Evolutionary conservation across 2,888 invertebrate genomes (phyloP).

Genomic region (Alviniconcha strummeri): DNA sequence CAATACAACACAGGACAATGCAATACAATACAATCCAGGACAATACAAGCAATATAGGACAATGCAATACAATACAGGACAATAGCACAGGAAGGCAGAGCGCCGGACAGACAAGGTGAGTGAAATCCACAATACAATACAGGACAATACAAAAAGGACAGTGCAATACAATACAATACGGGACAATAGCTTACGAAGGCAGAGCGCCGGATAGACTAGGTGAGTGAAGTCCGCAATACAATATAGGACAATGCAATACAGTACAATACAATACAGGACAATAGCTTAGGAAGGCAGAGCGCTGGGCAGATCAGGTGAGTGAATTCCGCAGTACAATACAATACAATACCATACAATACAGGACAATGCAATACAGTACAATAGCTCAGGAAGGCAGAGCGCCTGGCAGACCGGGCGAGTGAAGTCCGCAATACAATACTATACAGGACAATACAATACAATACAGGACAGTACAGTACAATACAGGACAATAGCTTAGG

Average conservation of each 20-base stretch:
- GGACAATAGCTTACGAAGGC: not conserved
- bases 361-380: no score
- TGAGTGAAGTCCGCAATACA: not conserved
- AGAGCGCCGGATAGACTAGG: not conserved
- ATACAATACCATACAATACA: no score
- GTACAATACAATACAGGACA: not conserved
- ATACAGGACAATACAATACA: not conserved
- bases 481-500: not conserved
- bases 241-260: not conserved
- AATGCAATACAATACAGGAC: not conserved
- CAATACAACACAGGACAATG: not conserved
- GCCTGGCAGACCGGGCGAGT: conserved; percentile 79
- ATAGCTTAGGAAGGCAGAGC: not conserved
- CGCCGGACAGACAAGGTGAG: not conserved
- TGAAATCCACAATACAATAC: not conserved
- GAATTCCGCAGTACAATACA: no score
- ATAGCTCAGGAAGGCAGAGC: conserved; percentile 91
- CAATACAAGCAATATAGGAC: not conserved
- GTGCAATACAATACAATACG: not conserved
- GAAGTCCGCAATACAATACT: no score
- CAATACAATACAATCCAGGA: not conserved
- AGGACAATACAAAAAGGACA: not conserved
- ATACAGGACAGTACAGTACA: not conserved
- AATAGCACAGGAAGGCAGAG: not conserved
- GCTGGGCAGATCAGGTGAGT: not conserved